Evolutionary conservation across 2,113 vertebrate species (phyloP), one percentile per base, ranked within the genome.

Genomic region (Chinchilla lanigera): DNA sequence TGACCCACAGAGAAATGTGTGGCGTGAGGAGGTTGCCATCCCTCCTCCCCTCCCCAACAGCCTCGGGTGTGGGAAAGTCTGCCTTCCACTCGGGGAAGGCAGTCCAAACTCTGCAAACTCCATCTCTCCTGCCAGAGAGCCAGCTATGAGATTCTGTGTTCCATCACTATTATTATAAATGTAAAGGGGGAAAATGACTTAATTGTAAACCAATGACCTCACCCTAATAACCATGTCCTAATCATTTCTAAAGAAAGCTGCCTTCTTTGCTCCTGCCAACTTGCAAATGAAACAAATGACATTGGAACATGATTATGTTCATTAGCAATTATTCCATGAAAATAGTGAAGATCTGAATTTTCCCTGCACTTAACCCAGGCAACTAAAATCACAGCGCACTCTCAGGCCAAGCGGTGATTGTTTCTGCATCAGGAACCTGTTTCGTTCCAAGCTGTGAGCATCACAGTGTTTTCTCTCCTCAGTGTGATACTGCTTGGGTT

Each of bases 241-340:
- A 98, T 97, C 94, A 97, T 82, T 96, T 97, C 98, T 98, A 97
- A 90, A 98, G 98, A 98, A 98, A 97, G 6, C 0, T 71, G 98
- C 89, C 98, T 98, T 97, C 86, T 98, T 95, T 86, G 38, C 94
- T 94, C 85, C 93, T 98, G 98, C 98, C 98, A 98, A 97, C 78
- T 98, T 96, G 98, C 98, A 98, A 98, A 98, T 98, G 98, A 98
- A 98, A 95, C 96, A 98, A 98, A 98, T 98, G 96, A 97, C 98
- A 98, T 73, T 92, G 96, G 98, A 88, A 97, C 98, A 98, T 98
- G 98, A 98, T 98, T 98, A 98, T 93, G 97, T 97, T 98, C 98
- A 98, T 98, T 98, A 98, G 98, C 80, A 98, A 98, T 95, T 96
- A 98, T 97, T 95, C 97, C 97, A 97, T 58, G 97, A 97, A 98